Base-by-base conservation (phyloP, 2,888 invertebrate genomes). In the Reticulitermes lucifugus region DNA sequence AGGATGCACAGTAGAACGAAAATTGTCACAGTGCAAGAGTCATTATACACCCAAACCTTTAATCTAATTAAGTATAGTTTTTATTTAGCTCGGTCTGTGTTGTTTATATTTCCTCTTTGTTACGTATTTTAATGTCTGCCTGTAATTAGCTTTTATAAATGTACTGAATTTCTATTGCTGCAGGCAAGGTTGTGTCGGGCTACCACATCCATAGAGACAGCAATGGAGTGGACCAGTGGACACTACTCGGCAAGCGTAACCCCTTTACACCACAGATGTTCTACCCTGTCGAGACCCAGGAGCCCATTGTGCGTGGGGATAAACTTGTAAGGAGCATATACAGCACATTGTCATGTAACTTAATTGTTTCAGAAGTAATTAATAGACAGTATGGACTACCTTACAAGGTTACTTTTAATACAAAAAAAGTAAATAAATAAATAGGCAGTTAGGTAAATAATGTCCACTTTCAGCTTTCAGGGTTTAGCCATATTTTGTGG, bases 191-290 rank as follows among this genome's bases (percentile, higher is more conserved):
- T 0, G 98, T 98, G 0, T 93, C 96, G 0, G 98, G 98, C 0
- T 98, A 96, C 91, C 93, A 93, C 85, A 94, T 97, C 2, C 91
- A 93, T 0, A 89, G 91, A n/a, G 91, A 93, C 88, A 90, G 91
- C 75, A 89, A 90, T 82, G 93, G 92, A 0, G 91, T 93, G 51
- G 95, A 96, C 88, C 90, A 93, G 22, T 98, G 98, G 98, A 93
- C 93, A 10, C 91, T 97, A 84, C 92, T 98, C 83, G 98, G 98
- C 51, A 96, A 96, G 91, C 93, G 96, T 88, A 93, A 98, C 91
- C 98, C 98, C 0, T 93, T 97, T 88, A 94, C 95, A 25, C 97
- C 98, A 0, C 97, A 98, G 92, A 98, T 98, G 98, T 98, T 98
- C 92, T 98, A 98, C 91, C 96, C 97, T 0, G 94, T 97, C 0